Base-by-base conservation (phyloP, 2,113 vertebrate genomes). In the Gasterosteus aculeatus region DNA sequence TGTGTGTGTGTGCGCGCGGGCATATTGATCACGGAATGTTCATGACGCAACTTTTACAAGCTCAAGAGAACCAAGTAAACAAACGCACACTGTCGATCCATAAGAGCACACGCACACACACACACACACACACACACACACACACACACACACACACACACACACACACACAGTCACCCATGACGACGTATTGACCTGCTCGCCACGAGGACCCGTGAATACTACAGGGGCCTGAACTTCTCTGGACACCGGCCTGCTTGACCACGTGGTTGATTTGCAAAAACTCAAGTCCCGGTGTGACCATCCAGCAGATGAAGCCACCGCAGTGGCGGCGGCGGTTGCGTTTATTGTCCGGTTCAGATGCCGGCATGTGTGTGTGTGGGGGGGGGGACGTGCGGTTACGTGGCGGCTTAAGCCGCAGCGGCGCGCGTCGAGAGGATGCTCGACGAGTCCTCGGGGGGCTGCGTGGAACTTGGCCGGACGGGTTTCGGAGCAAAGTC, bases 21-120 rank as follows among this genome's bases (percentile, higher is more conserved):
- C 59, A 57, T 84, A 89, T 85, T 75, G 85, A 93, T 88, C 44
- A 64, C 87, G 86, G 83, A 82, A 85, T 88, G 82, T 86, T 88
- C 63, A 83, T 88, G 81, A 91, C 35, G 54, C 39, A 78, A 83
- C 77, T 78, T 74, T 80, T 29, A 72, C 62, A 80, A 66, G 72
- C 62, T 38, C 19, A 62, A 75, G 57, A 80, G 77, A 78, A 73
- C 83, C 74, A 71, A 88, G 83, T 86, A 77, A 87, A 89, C 74
- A 84, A 79, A 85, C 72, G 59, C 64, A 73, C 78, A 41, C 69
- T 62, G 69, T 12, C 12, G 44, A 87, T 87, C 81, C 2, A 59
- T 74, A 63, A 72, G 46, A 68, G 39, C 63, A 41, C 73, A 65
- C 19, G 77, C 75, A 75, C 53, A 72, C 69, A 56, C 46, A 33